Percentiles rank a stretch among this genome's conserved stretches.
phyloP scores from a whole-genome alignment of 2,888 invertebrate genomes.

The Lampropteryx suffumata region DNA sequence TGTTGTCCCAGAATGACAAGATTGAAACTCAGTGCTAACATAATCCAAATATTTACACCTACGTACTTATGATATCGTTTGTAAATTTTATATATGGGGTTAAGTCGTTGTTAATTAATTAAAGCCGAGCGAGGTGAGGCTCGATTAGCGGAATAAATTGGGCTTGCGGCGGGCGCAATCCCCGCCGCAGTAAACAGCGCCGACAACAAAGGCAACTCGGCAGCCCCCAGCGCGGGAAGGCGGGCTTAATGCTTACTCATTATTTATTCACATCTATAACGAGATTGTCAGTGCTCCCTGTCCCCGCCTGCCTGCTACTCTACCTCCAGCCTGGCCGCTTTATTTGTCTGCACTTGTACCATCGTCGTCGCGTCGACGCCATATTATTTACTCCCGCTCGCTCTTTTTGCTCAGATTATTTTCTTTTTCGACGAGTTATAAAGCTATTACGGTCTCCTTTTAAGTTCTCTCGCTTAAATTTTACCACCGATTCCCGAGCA shows the following conservation, averaged over 20 bases:
- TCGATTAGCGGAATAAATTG: slow-evolving; percentile 79
- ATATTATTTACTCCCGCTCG: slow-evolving; percentile 56
- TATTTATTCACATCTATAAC: slow-evolving; percentile 81
- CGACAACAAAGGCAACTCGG: slow-evolving; percentile 73
- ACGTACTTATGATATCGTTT: slow-evolving; percentile 35
- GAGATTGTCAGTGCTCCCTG: slow-evolving; percentile 75
- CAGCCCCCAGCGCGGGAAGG: slow-evolving; percentile 55
- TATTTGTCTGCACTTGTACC: slow-evolving; percentile 55
- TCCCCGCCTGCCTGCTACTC: slow-evolving; percentile 45
- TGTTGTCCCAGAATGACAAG: neutral
- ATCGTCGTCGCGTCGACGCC: slow-evolving; percentile 38
- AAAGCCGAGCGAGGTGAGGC: slow-evolving; percentile 67
- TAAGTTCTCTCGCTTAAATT: slow-evolving; percentile 43
- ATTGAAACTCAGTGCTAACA: slow-evolving; percentile 5
- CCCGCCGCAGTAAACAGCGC: slow-evolving; percentile 70
- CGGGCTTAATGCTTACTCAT: slow-evolving; percentile 76
- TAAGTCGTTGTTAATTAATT: slow-evolving; percentile 75
- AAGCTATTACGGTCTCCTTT: slow-evolving; percentile 62
- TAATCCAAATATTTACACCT: slow-evolving; percentile 14
- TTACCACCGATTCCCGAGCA: slow-evolving; percentile 25
- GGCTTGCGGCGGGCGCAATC: slow-evolving; percentile 68
- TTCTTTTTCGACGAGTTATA: slow-evolving; percentile 60
- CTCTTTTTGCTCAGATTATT: slow-evolving; percentile 63
- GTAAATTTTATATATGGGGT: slow-evolving; percentile 56
- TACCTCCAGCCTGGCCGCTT: slow-evolving; percentile 53